These are phyloP conservation scores for Megastigmus dorsalis DNA, from an alignment of 2,888 invertebrate species.

Conservation along the genomic window DNA sequence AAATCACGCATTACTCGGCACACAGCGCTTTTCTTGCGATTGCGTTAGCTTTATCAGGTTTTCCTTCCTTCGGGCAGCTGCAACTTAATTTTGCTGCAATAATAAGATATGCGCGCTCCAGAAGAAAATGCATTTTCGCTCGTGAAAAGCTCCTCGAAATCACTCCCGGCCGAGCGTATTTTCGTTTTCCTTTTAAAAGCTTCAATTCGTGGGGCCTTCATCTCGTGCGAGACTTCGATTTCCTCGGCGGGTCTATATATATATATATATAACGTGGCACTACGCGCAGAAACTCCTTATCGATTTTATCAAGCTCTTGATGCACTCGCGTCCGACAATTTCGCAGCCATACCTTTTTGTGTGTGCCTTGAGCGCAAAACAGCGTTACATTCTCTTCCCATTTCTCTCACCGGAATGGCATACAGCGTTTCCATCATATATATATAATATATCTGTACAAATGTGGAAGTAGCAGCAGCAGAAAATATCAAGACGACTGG, in stretches of 20 bases:
- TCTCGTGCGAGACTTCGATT: conserved; percentile 46
- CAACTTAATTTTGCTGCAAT: background rate
- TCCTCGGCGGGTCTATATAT: too few relatives aligned
- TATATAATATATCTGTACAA: background rate
- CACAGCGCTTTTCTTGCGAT: too few relatives aligned
- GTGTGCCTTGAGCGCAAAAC: background rate
- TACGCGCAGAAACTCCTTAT: conserved; percentile 33
- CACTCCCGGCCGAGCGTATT: conserved; percentile 32
- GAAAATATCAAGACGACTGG: conserved; percentile 61
- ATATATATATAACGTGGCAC: too few relatives aligned
- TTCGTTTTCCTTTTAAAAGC: conserved; percentile 41
- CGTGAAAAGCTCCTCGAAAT: conserved; percentile 28
- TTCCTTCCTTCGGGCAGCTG: too few relatives aligned
- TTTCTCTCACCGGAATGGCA: background rate
- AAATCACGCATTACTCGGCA: too few relatives aligned
- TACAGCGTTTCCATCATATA: background rate
- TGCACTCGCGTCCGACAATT: conserved; percentile 25
- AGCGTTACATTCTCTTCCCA: conserved; percentile 5
- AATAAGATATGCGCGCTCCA: background rate
- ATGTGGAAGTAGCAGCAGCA: background rate
- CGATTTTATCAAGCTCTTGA: conserved; percentile 47
- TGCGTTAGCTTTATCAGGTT: too few relatives aligned
- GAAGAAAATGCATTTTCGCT: conserved; percentile 13
- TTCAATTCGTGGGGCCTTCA: conserved; percentile 38
- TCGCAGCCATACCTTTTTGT: conserved; percentile 23